Evolutionary conservation across 2,888 invertebrate genomes (phyloP).

Genomic region (Thymelicus sylvestris): DNA sequence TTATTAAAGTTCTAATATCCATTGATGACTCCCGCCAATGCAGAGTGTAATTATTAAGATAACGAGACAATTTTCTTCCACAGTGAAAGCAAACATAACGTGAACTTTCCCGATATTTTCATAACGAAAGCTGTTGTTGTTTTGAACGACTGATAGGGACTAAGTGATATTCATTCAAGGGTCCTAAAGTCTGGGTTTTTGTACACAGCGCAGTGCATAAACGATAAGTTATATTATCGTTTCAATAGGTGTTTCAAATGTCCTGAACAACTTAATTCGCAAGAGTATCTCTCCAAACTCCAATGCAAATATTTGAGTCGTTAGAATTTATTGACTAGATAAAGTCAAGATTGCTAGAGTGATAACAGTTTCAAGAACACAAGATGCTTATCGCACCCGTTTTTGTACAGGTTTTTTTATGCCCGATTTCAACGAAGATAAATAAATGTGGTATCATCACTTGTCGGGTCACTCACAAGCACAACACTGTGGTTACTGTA

Average conservation of each 20-base stretch:
- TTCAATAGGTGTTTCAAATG: background rate
- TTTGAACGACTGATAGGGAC: background rate
- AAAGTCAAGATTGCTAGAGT: background rate
- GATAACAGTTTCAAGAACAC: background rate
- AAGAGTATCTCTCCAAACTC: background rate
- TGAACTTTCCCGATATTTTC: slow-evolving; percentile 46
- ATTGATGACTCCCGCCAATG: slow-evolving; percentile 40
- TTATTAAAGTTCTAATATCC: slow-evolving; percentile 36
- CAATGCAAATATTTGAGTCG: background rate
- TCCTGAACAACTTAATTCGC: background rate
- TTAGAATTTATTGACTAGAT: background rate
- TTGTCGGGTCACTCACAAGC: too few relatives aligned
- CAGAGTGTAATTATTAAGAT: slow-evolving; percentile 49
- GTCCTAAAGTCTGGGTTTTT: background rate
- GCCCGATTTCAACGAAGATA: background rate
- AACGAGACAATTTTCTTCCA: slow-evolving; percentile 51
- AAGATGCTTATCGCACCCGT: background rate
- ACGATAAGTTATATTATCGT: background rate
- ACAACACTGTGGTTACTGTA: too few relatives aligned
- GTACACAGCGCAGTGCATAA: too few relatives aligned
- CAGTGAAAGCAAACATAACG: slow-evolving; percentile 51
- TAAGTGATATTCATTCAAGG: background rate
- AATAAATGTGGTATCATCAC: too few relatives aligned
- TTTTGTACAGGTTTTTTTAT: background rate
- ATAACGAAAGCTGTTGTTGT: slow-evolving; percentile 27